Conservation (phyloP, 2,888 invertebrate genomes). For the Chorisops tibialis region DNA sequence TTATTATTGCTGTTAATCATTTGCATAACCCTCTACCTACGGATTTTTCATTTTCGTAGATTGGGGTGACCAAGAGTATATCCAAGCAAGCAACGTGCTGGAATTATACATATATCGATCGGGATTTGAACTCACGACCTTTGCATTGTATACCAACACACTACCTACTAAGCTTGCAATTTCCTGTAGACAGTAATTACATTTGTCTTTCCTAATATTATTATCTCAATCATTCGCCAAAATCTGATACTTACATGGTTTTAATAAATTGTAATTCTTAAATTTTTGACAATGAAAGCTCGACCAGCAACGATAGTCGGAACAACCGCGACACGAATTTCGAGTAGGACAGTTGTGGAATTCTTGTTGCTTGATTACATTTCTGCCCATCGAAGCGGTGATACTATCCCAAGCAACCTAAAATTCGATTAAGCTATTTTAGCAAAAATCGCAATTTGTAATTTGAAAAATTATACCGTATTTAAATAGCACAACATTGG, state of each 20-base stretch:
- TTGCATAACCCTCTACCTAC: too few relatives aligned
- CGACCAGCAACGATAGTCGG: slow-evolving; percentile 44
- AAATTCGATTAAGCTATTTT: neutral
- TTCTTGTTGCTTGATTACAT: slow-evolving; percentile 38
- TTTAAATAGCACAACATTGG: slow-evolving; percentile 73
- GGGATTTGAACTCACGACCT: too few relatives aligned
- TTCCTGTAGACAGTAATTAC: too few relatives aligned
- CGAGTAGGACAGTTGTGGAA: slow-evolving; percentile 1
- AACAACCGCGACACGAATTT: slow-evolving; percentile 42
- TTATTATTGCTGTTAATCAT: too few relatives aligned
- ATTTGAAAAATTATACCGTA: slow-evolving; percentile 35
- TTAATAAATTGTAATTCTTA: slow-evolving; percentile 42
- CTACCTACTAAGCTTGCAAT: too few relatives aligned
- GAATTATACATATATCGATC: too few relatives aligned
- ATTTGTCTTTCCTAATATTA: too few relatives aligned
- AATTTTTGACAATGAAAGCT: slow-evolving; percentile 45
- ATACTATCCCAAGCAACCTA: slow-evolving; percentile 48
- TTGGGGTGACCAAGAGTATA: too few relatives aligned
- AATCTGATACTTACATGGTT: neutral
- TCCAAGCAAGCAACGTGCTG: too few relatives aligned
- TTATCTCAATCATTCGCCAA: too few relatives aligned
- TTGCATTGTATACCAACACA: too few relatives aligned
- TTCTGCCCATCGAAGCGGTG: slow-evolving; percentile 41
- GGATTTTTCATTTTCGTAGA: too few relatives aligned
- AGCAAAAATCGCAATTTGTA: neutral